These are phyloP conservation scores for Xiphias gladius DNA, from an alignment of 2,113 vertebrate species.

Conservation along the genomic window DNA sequence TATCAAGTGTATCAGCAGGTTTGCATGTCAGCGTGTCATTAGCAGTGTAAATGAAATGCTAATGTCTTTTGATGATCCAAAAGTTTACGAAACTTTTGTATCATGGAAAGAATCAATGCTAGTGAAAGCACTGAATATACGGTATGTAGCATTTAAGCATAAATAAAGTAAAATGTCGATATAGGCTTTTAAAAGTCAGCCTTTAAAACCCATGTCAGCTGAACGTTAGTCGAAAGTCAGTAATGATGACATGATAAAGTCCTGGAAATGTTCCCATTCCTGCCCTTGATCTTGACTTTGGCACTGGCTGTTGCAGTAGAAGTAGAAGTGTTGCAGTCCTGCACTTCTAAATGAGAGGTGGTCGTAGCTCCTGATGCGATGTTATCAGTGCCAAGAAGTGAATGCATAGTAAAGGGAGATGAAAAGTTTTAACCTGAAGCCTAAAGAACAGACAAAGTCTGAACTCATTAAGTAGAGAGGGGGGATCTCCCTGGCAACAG, in stretches of 20 bases:
- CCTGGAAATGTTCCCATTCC: constrained; percentile 4
- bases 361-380: constrained; percentile 27
- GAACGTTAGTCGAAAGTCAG: background rate
- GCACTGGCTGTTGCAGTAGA: background rate
- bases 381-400: constrained; percentile 41
- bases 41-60: too few relatives aligned
- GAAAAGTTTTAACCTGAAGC: constrained; percentile 69
- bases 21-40: background rate
- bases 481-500: constrained; percentile 63
- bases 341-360: constrained; percentile 18
- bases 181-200: background rate
- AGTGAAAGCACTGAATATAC: background rate
- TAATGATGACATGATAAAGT: constrained; percentile 8
- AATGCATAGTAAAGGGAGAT: constrained; percentile 59
- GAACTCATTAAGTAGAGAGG: constrained; percentile 46
- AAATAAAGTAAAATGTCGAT: background rate
- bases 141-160: background rate
- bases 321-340: too few relatives aligned
- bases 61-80: too few relatives aligned
- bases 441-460: constrained; percentile 51
- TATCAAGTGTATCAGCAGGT: too few relatives aligned
- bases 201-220: background rate
- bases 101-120: background rate
- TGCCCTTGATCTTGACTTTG: constrained; percentile 41
- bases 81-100: too few relatives aligned